phyloP scores from a whole-genome alignment of 2,888 invertebrate genomes.

The Amiota minor region DNA sequence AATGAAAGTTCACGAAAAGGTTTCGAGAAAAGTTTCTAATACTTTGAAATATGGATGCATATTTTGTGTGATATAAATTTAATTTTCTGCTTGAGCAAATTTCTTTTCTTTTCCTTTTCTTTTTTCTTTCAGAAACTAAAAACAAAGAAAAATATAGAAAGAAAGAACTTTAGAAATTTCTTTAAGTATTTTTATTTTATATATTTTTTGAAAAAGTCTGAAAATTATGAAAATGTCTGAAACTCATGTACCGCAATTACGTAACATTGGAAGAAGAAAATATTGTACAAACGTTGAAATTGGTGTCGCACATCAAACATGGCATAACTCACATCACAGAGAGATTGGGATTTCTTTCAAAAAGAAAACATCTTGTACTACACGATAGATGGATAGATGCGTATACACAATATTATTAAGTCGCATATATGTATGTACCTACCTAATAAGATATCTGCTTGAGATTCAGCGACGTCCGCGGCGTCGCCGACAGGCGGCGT shows the following conservation, averaged over 20 bases:
- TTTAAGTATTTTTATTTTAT: conserved; percentile 9
- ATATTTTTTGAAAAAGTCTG: not conserved
- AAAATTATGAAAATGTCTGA: conserved; percentile 19
- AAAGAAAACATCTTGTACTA: conserved; percentile 16
- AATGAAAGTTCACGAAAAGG: not conserved
- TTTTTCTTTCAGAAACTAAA: too few species aligned
- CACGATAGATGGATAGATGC: too few species aligned
- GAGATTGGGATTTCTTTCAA: conserved; percentile 11
- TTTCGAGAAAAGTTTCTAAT: not conserved
- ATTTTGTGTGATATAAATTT: conserved; percentile 1
- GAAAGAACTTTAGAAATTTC: not conserved
- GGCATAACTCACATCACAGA: too few species aligned
- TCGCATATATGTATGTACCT: conserved; percentile 35
- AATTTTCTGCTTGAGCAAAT: conserved; percentile 15
- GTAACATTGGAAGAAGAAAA: conserved; percentile 47
- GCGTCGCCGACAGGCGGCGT: conserved; percentile 33
- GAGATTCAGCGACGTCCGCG: conserved; percentile 31
- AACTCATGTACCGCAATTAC: conserved; percentile 43
- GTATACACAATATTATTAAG: too few species aligned
- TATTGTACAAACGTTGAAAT: not conserved
- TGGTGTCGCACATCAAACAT: too few species aligned
- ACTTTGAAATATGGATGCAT: not conserved
- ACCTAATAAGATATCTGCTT: conserved; percentile 48
- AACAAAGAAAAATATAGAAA: too few species aligned
- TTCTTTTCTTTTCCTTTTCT: not conserved